A percentile compares a stretch with the other conserved stretches of the same genome.
These are phyloP conservation scores for Varanus komodoensis DNA, from an alignment of 2,113 vertebrate genomes.

Conservation along the genomic window DNA sequence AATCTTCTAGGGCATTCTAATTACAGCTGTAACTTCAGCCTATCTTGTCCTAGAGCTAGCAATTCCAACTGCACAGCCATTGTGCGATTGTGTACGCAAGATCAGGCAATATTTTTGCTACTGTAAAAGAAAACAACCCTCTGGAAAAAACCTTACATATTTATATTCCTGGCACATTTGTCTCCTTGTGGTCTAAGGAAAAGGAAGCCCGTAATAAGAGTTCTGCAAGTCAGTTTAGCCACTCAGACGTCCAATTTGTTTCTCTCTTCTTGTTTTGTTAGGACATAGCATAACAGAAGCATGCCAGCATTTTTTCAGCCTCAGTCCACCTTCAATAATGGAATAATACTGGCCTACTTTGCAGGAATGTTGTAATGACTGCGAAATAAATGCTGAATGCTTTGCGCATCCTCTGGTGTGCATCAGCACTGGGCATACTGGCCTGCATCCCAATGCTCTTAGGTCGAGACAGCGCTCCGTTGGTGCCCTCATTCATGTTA, in stretches of 20 bases:
- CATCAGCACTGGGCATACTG: neutral
- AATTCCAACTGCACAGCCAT: slow-evolving; percentile 24
- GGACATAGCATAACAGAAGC: neutral
- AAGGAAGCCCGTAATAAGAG: slow-evolving; percentile 6
- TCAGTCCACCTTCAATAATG: too few relatives aligned
- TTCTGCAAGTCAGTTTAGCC: slow-evolving; percentile 24
- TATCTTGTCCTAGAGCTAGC: neutral
- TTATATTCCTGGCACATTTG: neutral
- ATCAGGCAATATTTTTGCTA: slow-evolving; percentile 1
- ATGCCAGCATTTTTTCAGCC: neutral
- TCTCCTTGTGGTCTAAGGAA: slow-evolving; percentile 22
- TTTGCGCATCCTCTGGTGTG: neutral
- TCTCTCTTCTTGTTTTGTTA: neutral
- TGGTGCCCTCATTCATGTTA: neutral
- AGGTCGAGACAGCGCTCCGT: neutral
- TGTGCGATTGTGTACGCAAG: slow-evolving; percentile 13
- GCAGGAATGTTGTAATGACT: neutral
- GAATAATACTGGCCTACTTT: neutral
- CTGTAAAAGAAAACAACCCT: neutral
- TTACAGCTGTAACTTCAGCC: neutral
- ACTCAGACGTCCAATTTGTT: slow-evolving; percentile 3
- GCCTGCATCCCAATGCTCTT: neutral
- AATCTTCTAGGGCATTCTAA: neutral
- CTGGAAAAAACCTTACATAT: neutral
- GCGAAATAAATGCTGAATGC: neutral